Base-by-base conservation (phyloP, 2,113 vertebrate genomes). In the Oryzias woworae region DNA sequence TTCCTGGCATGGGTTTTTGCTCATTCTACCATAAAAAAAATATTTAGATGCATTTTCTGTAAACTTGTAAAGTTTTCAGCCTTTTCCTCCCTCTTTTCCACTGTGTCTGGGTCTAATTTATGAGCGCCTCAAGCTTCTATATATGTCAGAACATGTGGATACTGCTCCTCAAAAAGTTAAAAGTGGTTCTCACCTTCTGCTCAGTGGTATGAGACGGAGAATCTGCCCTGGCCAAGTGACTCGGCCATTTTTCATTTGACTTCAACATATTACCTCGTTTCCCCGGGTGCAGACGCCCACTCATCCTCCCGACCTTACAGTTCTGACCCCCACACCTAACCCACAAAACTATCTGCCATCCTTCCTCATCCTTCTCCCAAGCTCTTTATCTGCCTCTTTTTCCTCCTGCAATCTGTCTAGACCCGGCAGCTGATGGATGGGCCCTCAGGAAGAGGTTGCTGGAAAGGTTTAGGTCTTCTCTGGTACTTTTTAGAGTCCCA, bases 161-260 rank as follows among this genome's bases (percentile, higher is more conserved):
- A 50, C 23, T 18, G 42, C n/a, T 56, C 5, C 47, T 0, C 1
- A 53, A 75, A 50, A 66, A 28, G 55, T 14, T 62, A 44, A 80
- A 75, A 55, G 3, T 16, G 43, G 26, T 10, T 36, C 8, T 78
- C 62, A 28, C 54, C 67, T 68, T 20, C 55, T 49, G 68, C 47
- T 68, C 73, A 55, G 41, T 20, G 5, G 17, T 58, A 31, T 57
- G 62, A 65, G 62, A 51, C 63, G 3, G 50, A 52, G 43, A 60
- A 59, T 54, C 17, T 49, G 43, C 77, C 77, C 80, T 55, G 17
- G 26, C 1, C 15, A 26, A 61, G 55, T 58, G 56, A 62, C 75
- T 66, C 12, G 45, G 52, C 69, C 71, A 82, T 90, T 88, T 84
- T 83, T 88, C 81, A 87, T 73, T 71, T 47, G 68, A 66, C 67